Percentiles rank a stretch among this genome's conserved stretches.
Conservation (phyloP, 2,113 vertebrate genomes). For the Cyanoliseus patagonus region DNA sequence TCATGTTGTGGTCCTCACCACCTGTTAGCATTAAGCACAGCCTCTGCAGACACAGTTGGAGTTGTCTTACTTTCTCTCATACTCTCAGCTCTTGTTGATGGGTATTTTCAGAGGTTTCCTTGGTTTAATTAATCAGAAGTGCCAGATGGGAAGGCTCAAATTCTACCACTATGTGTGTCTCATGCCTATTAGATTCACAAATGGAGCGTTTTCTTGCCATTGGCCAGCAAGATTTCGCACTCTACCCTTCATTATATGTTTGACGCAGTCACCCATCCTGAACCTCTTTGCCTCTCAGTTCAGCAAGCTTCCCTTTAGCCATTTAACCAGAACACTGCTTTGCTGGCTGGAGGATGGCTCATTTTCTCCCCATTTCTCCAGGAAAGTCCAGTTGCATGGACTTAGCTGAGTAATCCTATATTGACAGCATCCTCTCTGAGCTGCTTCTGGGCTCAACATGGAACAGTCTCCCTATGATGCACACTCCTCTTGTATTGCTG, state of each 20-base stretch:
- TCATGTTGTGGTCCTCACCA: background rate
- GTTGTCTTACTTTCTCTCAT: constrained; percentile 40
- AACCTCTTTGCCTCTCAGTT: background rate
- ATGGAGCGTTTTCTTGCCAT: background rate
- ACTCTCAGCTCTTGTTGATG: background rate
- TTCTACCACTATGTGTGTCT: background rate
- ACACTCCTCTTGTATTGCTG: background rate
- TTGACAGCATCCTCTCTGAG: background rate
- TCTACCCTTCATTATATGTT: background rate
- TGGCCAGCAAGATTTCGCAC: background rate
- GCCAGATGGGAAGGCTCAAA: constrained; percentile 22
- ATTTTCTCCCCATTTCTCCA: background rate
- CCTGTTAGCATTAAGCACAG: constrained; percentile 45
- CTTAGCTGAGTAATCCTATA: background rate
- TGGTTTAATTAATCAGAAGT: constrained; percentile 18
- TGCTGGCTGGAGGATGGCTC: background rate
- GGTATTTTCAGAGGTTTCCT: constrained; percentile 27
- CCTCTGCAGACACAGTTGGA: constrained; percentile 37
- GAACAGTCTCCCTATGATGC: rapidly evolving
- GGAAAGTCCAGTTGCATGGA: background rate
- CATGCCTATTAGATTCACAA: background rate
- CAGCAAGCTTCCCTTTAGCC: background rate
- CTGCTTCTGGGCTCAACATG: rapidly evolving
- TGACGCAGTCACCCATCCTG: background rate
- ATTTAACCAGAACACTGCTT: background rate